phyloP scores from a whole-genome alignment of 2,888 invertebrate genomes.

The Cephonodes hylas region DNA sequence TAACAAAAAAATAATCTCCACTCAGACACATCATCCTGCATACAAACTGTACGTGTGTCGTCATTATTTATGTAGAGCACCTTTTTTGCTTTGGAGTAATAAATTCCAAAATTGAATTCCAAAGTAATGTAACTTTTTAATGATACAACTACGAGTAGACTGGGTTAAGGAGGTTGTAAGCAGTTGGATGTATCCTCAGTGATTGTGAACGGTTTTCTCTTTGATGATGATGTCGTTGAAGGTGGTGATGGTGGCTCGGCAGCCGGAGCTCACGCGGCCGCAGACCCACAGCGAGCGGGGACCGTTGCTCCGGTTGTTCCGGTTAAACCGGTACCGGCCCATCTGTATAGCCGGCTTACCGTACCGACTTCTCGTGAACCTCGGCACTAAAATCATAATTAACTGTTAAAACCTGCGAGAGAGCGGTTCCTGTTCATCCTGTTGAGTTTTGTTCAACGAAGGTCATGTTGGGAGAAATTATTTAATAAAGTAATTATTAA shows the following conservation, averaged over 20 bases:
- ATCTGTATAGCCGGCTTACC: constrained; percentile 35
- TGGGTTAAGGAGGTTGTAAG: too few relatives aligned
- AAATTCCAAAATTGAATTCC: too few relatives aligned
- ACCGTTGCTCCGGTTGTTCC: constrained; percentile 51
- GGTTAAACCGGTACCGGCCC: constrained; percentile 32
- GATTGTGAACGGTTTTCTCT: constrained; percentile 34
- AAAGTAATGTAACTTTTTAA: too few relatives aligned
- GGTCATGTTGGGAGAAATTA: not conserved
- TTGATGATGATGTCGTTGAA: constrained; percentile 28
- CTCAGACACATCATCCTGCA: too few relatives aligned
- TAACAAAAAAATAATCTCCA: too few relatives aligned
- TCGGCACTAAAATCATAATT: constrained; percentile 24
- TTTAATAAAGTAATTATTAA: too few relatives aligned
- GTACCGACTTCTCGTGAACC: constrained; percentile 38
- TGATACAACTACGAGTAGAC: too few relatives aligned
- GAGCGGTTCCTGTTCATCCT: not conserved
- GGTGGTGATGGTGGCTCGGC: constrained; percentile 43
- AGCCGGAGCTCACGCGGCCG: constrained; percentile 45
- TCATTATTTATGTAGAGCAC: too few relatives aligned
- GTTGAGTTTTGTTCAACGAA: not conserved
- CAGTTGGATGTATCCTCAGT: constrained; percentile 24
- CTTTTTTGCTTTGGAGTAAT: too few relatives aligned
- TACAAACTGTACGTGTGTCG: too few relatives aligned
- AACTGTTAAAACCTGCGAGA: not conserved
- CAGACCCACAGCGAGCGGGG: constrained; percentile 56